Percentiles rank a stretch among this genome's conserved stretches.
Evolutionary conservation across 2,888 invertebrate species (phyloP).

Genomic region (Cephonodes hylas): DNA sequence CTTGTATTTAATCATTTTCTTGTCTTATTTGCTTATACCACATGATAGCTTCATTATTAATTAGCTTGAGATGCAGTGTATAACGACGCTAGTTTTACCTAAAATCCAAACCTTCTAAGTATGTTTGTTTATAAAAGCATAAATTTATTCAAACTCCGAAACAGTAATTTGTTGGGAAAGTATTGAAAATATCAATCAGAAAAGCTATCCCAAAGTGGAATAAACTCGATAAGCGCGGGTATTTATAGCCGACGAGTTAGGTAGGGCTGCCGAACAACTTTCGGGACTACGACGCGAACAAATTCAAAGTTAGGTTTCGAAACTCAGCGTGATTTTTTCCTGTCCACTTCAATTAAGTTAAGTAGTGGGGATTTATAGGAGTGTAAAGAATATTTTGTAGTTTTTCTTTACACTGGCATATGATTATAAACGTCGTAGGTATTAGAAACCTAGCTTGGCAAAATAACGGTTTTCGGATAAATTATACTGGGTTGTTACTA

Average conservation of each 20-base stretch:
- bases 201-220: constrained; percentile 29
- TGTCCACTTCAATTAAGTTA: constrained; percentile 1
- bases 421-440: too few relatives aligned
- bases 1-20: too few relatives aligned
- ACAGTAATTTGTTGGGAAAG: not conserved
- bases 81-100: not conserved
- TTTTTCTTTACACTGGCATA: too few relatives aligned
- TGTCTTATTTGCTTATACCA: too few relatives aligned
- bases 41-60: too few relatives aligned
- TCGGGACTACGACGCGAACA: constrained; percentile 22
- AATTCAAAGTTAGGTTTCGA: constrained; percentile 15
- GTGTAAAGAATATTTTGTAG: too few relatives aligned
- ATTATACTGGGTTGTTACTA: too few relatives aligned
- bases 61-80: too few relatives aligned
- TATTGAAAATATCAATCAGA: constrained; percentile 13
- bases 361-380: not conserved
- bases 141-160: not conserved
- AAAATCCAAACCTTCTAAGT: not conserved
- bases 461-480: too few relatives aligned
- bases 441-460: too few relatives aligned
- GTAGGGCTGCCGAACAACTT: constrained; percentile 27
- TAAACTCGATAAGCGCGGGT: constrained; percentile 40
- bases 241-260: constrained; percentile 43
- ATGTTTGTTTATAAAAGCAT: not conserved
- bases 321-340: not conserved